Base-by-base conservation (phyloP, 2,888 invertebrate species). In the Caenorhabditis sulstoni region DNA sequence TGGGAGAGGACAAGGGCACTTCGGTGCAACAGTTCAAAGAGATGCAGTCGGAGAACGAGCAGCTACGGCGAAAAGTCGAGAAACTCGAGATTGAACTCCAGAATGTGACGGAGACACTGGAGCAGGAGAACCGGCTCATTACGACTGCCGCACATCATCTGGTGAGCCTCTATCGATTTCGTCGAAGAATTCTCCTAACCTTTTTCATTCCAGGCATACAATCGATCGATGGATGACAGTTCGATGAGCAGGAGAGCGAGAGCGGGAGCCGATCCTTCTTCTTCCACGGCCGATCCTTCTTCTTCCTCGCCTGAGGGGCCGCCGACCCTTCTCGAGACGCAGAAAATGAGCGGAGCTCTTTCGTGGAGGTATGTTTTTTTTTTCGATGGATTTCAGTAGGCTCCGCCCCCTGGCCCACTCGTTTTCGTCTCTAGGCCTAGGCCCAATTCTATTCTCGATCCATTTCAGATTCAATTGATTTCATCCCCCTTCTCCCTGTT, bases 111-210 rank as follows among this genome's bases (percentile, higher is more conserved):
- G 73, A 50, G 14, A 61, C 44, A 14, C 67, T 79, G n/a, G 84
- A 84, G 37, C 81, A 86, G 44, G 86, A 86, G 59, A 75, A 75
- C 47, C 79, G 86, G 3, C 53, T 86, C 20, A 55, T 85, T 14
- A 80, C 82, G 9, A 81, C 78, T 12, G 73, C 76, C 9, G 79
- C 68, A 1, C 70, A 83, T 57, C 64, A 59, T 44, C 76, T 76
- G 77, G 84, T 82, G 0, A 20, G 14, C n/a, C n/a, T n/a, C n/a
- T n/a, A n/a, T n/a, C n/a, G n/a, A n/a, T n/a, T n/a, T n/a, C n/a
- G n/a, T n/a, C n/a, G n/a, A n/a, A n/a, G n/a, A n/a, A n/a, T n/a
- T n/a, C n/a, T n/a, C n/a, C n/a, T n/a, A n/a, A n/a, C n/a, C n/a
- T n/a, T n/a, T n/a, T n/a, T 53, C 16, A 18, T 65, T 45, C 14